Evolutionary conservation across 2,797 vertebrate genomes (phyloP), one percentile per base, ranked within the genome.

Genomic region (Neoniphon sammara): DNA sequence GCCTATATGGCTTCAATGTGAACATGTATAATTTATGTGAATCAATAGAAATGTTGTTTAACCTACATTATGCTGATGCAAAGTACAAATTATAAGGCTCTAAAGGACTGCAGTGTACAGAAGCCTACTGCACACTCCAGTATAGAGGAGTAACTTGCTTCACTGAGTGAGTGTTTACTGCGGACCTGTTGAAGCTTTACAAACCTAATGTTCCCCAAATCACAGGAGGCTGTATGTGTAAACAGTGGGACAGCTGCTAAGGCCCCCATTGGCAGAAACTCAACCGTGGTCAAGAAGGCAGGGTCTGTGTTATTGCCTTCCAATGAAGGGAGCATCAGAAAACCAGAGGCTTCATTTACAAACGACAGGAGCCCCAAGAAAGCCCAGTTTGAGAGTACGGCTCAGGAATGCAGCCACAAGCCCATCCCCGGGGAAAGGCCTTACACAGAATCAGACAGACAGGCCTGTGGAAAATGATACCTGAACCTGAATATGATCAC

Each of bases 291-390:
- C 91, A 90, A 93, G 91, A 94, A 85, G 85, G 85, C 78, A 74
- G 85, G 85, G 89, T 88, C 90, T 94, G 89, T 73, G 83, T 90
- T 82, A 71, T 83, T 80, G 70, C 21, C 84, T 91, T 86, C 84
- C 84, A 91, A 91, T 90, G 91, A 94, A 94, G 90, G 93, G 91
- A 85, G 84, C 86, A 92, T 87, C 88, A 91, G 88, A 88, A 85
- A 83, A 84, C 79, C 63, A 89, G 77, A 88, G 87, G 81, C 49
- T 67, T 55, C 65, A 75, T 87, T 84, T 82, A 82, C 44, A 64
- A 75, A 87, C 77, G 77, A 89, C 91, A 88, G 84, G 67, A 76
- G 81, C 82, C 87, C 88, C 89, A 82, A 88, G 89, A 93, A 89
- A 91, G 84, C 86, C 76, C 87, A 84, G 91, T 91, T 90, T 85